Percentiles rank a stretch among this genome's conserved stretches.
Conservation (phyloP, 2,797 vertebrate species). For the Thamnophis elegans region DNA sequence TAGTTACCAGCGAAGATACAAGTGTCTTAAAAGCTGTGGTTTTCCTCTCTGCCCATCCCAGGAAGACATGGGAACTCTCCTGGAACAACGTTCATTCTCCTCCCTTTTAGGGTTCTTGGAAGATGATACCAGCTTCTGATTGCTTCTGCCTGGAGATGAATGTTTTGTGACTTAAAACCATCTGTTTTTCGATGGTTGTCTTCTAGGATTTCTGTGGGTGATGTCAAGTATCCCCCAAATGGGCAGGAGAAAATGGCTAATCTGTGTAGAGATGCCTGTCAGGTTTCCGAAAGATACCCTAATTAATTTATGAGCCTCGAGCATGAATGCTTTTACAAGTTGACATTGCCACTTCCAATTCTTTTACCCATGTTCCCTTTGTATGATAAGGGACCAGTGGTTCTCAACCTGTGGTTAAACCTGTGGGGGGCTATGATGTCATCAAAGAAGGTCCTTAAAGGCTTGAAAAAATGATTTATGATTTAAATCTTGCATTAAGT, state of each 20-base stretch:
- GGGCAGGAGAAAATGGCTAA: background rate
- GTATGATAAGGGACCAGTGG: background rate
- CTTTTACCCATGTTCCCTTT: background rate
- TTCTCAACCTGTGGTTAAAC: background rate
- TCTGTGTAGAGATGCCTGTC: background rate
- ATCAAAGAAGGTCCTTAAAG: background rate
- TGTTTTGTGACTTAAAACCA: slow-evolving; percentile 25
- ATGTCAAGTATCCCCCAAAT: background rate
- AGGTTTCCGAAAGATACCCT: no score
- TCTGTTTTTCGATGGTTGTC: background rate
- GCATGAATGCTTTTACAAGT: no score
- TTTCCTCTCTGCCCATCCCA: slow-evolving; percentile 5
- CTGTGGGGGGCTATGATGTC: background rate
- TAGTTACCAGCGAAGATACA: fast-evolving
- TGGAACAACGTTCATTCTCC: background rate
- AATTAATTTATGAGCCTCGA: no score
- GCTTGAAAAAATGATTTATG: background rate
- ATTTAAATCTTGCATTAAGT: background rate
- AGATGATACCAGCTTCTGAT: background rate
- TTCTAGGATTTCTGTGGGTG: background rate
- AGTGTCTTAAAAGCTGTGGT: background rate
- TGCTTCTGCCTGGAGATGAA: background rate
- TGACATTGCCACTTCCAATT: background rate
- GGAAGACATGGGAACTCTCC: slow-evolving; percentile 2
- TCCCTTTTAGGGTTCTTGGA: fast-evolving